Conservation (phyloP, 2,888 invertebrate species). For the Teleogryllus oceanicus region DNA sequence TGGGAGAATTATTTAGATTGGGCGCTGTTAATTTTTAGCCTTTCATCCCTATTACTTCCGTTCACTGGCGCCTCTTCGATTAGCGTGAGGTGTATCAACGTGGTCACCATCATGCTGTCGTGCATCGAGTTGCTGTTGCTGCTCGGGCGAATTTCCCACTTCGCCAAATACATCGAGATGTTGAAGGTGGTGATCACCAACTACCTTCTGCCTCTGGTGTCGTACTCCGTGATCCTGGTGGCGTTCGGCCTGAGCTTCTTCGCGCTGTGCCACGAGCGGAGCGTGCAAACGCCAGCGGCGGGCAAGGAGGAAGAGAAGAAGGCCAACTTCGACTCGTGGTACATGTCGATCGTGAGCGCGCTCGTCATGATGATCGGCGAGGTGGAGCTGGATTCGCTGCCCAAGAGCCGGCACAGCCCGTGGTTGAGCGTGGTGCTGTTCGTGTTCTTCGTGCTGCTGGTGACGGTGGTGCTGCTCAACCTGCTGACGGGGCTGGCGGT, state of each 20-base stretch:
- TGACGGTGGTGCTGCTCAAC: slow-evolving; percentile 23
- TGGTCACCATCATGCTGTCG: slow-evolving; percentile 68
- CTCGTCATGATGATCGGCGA: slow-evolving; percentile 25
- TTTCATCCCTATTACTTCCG: background rate
- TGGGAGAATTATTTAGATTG: slow-evolving; percentile 24
- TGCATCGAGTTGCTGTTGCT: slow-evolving; percentile 73
- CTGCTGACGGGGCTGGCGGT: slow-evolving; percentile 27
- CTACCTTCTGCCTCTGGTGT: slow-evolving; percentile 71
- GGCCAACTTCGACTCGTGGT: background rate
- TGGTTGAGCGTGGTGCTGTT: background rate
- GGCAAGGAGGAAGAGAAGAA: background rate
- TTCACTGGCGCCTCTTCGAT: background rate
- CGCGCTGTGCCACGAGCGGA: background rate
- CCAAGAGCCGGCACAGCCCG: background rate
- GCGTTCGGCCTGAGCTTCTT: slow-evolving; percentile 78
- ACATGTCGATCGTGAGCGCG: slow-evolving; percentile 3
- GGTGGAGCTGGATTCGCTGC: background rate
- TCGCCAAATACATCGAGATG: slow-evolving; percentile 81
- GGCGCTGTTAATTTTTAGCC: background rate
- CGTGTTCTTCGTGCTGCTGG: slow-evolving; percentile 21
- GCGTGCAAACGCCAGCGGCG: background rate
- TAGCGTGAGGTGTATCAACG: slow-evolving; percentile 52
- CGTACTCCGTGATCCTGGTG: slow-evolving; percentile 75
- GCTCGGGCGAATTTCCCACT: slow-evolving; percentile 72
- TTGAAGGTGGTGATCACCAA: slow-evolving; percentile 73